A percentile compares a stretch with the other conserved stretches of the same genome.
Evolutionary conservation across 2,888 invertebrate genomes (phyloP).

Genomic region (Liopterus haemorrhoidalis): DNA sequence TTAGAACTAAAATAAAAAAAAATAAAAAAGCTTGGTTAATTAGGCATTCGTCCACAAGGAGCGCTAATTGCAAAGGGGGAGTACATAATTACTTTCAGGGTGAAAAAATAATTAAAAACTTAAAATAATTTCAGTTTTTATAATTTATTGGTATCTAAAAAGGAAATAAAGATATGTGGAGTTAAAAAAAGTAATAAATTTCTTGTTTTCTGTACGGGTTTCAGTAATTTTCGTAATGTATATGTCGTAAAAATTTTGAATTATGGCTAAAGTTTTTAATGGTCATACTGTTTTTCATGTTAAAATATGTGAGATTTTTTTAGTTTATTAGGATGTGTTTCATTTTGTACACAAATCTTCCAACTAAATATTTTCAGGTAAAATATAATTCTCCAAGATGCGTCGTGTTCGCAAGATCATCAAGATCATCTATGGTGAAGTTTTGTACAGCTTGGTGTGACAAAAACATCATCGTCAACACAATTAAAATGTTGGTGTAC

Average conservation of each 20-base stretch:
- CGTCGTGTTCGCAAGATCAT: no score
- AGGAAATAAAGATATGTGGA: constrained; percentile 9
- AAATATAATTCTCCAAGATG: background rate
- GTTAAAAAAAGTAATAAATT: constrained; percentile 6
- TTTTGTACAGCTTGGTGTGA: no score
- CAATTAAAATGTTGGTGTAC: no score
- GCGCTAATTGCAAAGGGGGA: constrained; percentile 16
- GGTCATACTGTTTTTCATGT: background rate
- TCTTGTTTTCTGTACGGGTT: constrained; percentile 5
- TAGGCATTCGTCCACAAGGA: constrained; percentile 11
- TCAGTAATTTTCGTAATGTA: background rate
- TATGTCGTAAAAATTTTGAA: background rate
- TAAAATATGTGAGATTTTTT: background rate
- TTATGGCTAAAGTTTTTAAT: background rate
- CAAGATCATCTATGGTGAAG: no score
- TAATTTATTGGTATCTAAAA: constrained; percentile 12
- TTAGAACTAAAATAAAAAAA: background rate
- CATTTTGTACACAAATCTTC: no score
- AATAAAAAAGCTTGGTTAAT: constrained; percentile 10
- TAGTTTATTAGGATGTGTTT: no score
- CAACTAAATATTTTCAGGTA: no score
- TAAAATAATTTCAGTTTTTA: constrained; percentile 10
- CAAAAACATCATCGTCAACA: no score
- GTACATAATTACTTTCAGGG: no score
- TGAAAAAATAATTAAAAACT: constrained; percentile 18